Percentiles rank a stretch among this genome's conserved stretches.
phyloP scores from a whole-genome alignment of 2,113 vertebrate genomes.

The Microcebus murinus region DNA sequence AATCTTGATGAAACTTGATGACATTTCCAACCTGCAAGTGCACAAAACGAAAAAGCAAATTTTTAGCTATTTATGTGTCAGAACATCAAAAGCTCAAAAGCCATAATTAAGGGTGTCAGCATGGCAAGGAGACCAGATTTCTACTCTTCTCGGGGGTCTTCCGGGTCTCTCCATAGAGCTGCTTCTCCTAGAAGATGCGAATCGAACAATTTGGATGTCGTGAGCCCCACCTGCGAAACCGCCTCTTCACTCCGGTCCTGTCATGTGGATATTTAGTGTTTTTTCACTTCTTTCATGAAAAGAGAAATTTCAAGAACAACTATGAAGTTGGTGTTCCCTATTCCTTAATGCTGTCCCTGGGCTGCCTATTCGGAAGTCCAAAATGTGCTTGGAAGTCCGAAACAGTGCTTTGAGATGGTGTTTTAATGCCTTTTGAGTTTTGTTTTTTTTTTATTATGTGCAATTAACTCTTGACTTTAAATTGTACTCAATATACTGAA shows the following conservation, averaged over 20 bases:
- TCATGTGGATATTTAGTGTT: slow-evolving; percentile 54
- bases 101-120: slow-evolving; percentile 85
- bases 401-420: not conserved
- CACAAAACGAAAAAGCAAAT: slow-evolving; percentile 83
- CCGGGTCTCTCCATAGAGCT: slow-evolving; percentile 79
- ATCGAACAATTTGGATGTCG: slow-evolving; percentile 77
- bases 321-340: not conserved
- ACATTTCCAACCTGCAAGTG: slow-evolving; percentile 84
- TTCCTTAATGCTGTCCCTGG: not conserved
- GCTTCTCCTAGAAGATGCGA: slow-evolving; percentile 61
- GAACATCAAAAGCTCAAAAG: slow-evolving; percentile 86
- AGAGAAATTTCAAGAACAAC: slow-evolving; percentile 12
- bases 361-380: slow-evolving; percentile 18
- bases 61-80: slow-evolving; percentile 86
- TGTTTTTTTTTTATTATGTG: not conserved
- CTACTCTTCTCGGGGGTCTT: slow-evolving; percentile 80
- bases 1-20: slow-evolving; percentile 87
- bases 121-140: slow-evolving; percentile 71
- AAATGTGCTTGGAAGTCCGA: not conserved
- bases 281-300: not conserved
- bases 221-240: slow-evolving; percentile 52
- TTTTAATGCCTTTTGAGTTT: slow-evolving; percentile 44
- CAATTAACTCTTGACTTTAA: slow-evolving; percentile 14
- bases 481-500: not conserved
- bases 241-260: not conserved